Percentiles rank a stretch among this genome's conserved stretches.
Conservation (phyloP, 2,797 vertebrate species). For the Mormyrus hasselquistii region DNA sequence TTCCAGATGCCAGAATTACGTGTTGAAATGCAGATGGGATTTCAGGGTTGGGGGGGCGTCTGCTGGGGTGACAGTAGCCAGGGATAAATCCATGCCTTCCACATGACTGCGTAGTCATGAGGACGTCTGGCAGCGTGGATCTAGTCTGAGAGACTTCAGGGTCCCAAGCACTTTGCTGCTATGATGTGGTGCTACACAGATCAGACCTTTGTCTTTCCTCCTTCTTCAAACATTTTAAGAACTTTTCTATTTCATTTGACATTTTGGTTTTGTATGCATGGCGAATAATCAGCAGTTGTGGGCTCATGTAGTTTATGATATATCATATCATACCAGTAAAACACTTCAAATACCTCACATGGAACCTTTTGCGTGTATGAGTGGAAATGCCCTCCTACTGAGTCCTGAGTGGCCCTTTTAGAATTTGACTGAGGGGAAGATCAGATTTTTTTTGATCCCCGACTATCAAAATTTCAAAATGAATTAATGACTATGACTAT, state of each 20-base stretch:
- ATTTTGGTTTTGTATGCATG: not conserved
- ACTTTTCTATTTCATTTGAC: not conserved
- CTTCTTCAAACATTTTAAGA: not conserved
- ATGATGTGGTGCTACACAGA: not conserved
- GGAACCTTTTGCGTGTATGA: not conserved
- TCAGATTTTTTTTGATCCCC: not conserved
- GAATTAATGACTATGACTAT: not conserved
- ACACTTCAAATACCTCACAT: not conserved
- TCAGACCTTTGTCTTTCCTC: not conserved
- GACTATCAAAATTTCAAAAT: not conserved
- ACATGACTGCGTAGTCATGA: not conserved
- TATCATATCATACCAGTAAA: not conserved
- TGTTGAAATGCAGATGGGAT: not conserved
- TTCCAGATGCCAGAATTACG: not conserved
- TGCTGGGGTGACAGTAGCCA: not conserved
- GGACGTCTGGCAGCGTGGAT: not conserved
- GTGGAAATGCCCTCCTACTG: not conserved
- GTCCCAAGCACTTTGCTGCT: not conserved
- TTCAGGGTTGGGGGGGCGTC: not conserved
- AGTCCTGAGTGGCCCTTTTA: not conserved
- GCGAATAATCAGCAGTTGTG: not conserved
- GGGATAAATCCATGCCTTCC: not conserved
- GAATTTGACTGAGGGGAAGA: not conserved
- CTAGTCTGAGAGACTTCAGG: not conserved
- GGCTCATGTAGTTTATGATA: not conserved